Evolutionary conservation across 2,888 invertebrate species (phyloP).

Genomic region (Pristionchus japonicus): DNA sequence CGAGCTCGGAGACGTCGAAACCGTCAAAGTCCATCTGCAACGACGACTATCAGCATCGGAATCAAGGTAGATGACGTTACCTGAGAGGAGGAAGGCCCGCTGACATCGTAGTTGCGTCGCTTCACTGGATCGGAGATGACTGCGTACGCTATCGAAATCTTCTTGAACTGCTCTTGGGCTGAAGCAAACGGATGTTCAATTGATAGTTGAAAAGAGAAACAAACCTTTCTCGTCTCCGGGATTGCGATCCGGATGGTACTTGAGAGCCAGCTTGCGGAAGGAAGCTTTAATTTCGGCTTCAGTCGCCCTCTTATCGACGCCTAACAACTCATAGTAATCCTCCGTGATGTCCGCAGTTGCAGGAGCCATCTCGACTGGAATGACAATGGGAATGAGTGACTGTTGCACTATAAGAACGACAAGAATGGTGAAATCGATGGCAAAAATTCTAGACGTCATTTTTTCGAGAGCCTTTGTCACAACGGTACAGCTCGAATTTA

Average conservation of each 20-base stretch:
- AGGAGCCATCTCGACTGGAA: slow-evolving; percentile 33
- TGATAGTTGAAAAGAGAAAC: not conserved
- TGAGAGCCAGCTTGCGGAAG: slow-evolving; percentile 73
- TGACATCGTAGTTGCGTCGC: slow-evolving; percentile 74
- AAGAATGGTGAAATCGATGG: not conserved
- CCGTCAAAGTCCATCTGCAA: slow-evolving; percentile 53
- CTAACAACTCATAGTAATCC: slow-evolving; percentile 74
- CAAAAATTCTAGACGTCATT: not conserved
- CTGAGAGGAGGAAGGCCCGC: slow-evolving; percentile 70
- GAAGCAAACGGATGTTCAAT: slow-evolving; percentile 44
- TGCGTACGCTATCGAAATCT: slow-evolving; percentile 74
- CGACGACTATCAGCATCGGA: not conserved
- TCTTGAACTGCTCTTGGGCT: slow-evolving; percentile 74
- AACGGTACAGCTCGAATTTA: not conserved
- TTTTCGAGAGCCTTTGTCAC: not conserved
- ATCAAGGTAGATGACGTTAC: slow-evolving; percentile 49
- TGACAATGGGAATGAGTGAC: not conserved
- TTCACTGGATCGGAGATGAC: slow-evolving; percentile 75
- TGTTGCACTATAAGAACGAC: not conserved
- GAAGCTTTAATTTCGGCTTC: slow-evolving; percentile 74
- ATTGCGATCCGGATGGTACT: slow-evolving; percentile 73
- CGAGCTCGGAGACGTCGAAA: slow-evolving; percentile 74
- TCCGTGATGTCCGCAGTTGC: slow-evolving; percentile 45
- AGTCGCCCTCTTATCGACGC: slow-evolving; percentile 71
- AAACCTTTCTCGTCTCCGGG: slow-evolving; percentile 69